Conservation (phyloP, 2,797 vertebrate species). For the Takifugu ocellatus region DNA sequence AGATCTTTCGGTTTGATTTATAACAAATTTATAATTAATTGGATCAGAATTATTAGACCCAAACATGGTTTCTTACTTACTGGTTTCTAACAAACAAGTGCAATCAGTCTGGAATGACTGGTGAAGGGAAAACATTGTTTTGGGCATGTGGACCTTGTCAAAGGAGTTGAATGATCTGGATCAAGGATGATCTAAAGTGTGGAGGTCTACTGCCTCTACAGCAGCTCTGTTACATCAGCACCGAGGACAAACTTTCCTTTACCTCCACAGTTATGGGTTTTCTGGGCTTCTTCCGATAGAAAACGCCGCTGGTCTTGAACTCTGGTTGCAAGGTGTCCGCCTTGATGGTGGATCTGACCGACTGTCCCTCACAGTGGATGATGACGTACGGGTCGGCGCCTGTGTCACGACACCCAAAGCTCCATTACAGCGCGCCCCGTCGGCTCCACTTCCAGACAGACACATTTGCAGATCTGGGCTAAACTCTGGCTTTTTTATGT, state of each 20-base stretch:
- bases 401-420: constrained; percentile 42
- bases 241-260: constrained; percentile 25
- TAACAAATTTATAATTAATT: no score
- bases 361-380: constrained; percentile 84
- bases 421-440: neutral
- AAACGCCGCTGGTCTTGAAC: constrained; percentile 83
- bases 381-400: constrained; percentile 87
- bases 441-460: neutral
- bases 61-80: no score
- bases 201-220: no score
- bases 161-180: no score
- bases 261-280: constrained; percentile 88
- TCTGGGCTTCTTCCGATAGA: constrained; percentile 83
- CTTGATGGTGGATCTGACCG: constrained; percentile 72
- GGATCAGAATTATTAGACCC: no score
- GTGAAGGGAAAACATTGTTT: no score
- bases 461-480: neutral
- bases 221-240: no score
- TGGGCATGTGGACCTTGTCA: no score
- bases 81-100: no score
- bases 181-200: no score
- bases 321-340: constrained; percentile 71
- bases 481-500: neutral
- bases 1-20: no score
- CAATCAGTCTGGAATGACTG: no score